Evolutionary conservation across 2,797 vertebrate species (phyloP).

Genomic region (Hylomyscus alleni): DNA sequence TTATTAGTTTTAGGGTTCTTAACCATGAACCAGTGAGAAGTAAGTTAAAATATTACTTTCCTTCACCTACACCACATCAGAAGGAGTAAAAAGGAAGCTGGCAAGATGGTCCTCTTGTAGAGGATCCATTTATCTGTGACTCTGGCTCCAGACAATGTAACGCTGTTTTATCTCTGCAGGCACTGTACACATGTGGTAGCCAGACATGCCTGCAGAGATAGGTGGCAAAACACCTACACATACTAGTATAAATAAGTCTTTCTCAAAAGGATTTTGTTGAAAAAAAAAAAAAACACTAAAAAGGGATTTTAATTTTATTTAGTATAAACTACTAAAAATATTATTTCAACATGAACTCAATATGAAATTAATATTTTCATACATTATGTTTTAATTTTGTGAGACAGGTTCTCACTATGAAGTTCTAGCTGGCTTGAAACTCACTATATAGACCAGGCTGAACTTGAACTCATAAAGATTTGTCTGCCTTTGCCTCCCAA

Average conservation of each 20-base stretch:
- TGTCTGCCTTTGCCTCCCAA: not conserved
- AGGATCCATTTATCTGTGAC: not conserved
- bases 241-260: not conserved
- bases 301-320: slow-evolving; percentile 24
- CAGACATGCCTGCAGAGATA: not conserved
- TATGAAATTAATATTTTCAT: not conserved
- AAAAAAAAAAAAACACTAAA: not conserved
- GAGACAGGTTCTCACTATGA: not conserved
- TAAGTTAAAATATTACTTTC: slow-evolving; percentile 12
- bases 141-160: not conserved
- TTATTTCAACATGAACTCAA: slow-evolving; percentile 49
- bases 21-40: not conserved
- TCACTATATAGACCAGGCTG: not conserved
- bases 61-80: not conserved
- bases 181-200: not conserved
- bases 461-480: not conserved
- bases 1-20: not conserved
- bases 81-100: slow-evolving; percentile 17
- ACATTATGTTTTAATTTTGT: not conserved
- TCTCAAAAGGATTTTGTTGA: not conserved
- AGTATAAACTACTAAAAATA: not conserved
- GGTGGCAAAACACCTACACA: not conserved
- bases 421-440: not conserved
- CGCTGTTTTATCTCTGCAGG: not conserved
- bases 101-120: not conserved